These are phyloP conservation scores for Cervus canadensis DNA, from an alignment of 2,113 vertebrate species.

Conservation along the genomic window DNA sequence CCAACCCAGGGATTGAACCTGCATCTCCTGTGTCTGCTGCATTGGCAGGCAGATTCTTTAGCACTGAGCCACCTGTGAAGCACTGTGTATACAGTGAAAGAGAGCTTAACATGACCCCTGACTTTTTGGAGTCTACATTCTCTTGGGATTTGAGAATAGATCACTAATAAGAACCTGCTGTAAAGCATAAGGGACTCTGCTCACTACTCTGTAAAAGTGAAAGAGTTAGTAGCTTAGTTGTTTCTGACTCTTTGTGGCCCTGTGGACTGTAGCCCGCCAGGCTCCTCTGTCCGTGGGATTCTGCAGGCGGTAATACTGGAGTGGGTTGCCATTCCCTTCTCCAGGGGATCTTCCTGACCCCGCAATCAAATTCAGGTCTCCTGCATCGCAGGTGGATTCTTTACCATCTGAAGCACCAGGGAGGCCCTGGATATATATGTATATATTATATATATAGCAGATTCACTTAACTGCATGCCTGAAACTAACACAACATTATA, in stretches of 20 bases:
- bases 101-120: neutral
- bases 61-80: neutral
- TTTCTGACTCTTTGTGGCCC: neutral
- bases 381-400: neutral
- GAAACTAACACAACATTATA: neutral
- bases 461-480: neutral
- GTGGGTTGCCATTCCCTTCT: neutral
- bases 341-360: neutral
- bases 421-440: neutral
- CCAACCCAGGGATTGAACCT: neutral
- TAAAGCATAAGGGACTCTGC: neutral
- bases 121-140: neutral
- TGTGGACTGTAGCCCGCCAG: neutral
- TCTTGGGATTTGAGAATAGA: neutral
- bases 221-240: neutral
- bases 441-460: neutral
- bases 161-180: neutral
- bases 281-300: neutral
- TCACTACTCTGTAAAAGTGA: neutral
- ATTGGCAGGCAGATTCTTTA: neutral
- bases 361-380: neutral
- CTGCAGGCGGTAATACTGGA: neutral
- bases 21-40: neutral
- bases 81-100: accelerated
- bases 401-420: neutral